phyloP scores from a whole-genome alignment of 2,797 vertebrate species.

The Natrix natrix region DNA sequence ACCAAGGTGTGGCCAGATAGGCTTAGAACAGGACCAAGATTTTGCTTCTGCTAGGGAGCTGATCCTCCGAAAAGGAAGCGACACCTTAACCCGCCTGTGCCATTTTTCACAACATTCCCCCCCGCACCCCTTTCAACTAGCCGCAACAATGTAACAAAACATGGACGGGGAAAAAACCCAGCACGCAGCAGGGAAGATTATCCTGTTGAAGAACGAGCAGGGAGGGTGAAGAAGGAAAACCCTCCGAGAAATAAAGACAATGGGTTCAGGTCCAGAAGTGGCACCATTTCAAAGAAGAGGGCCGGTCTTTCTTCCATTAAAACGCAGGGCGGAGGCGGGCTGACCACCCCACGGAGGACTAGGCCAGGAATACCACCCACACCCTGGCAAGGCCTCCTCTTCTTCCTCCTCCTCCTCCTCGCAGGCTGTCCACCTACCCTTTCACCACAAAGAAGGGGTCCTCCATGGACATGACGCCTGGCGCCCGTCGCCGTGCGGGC shows the following conservation, averaged over 20 bases:
- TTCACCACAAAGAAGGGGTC: constrained; percentile 98
- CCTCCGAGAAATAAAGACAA: background rate
- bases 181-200: background rate
- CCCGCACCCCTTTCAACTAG: background rate
- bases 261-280: background rate
- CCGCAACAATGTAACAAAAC: background rate
- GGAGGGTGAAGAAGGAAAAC: background rate
- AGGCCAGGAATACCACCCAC: background rate
- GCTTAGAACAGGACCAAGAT: background rate
- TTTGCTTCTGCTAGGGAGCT: background rate
- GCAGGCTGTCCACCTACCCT: constrained; percentile 77
- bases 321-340: background rate
- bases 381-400: background rate
- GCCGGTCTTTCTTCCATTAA: background rate
- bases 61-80: background rate
- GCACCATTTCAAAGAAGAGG: background rate
- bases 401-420: background rate
- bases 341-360: background rate
- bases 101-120: background rate
- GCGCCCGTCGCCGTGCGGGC: constrained; percentile 38
- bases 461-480: constrained; percentile 89
- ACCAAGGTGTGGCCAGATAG: background rate
- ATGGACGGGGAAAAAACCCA: background rate
- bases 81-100: background rate
- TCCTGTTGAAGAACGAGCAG: background rate